Base-by-base conservation (phyloP, 2,888 invertebrate genomes). In the Phrixothrix hirtus region DNA sequence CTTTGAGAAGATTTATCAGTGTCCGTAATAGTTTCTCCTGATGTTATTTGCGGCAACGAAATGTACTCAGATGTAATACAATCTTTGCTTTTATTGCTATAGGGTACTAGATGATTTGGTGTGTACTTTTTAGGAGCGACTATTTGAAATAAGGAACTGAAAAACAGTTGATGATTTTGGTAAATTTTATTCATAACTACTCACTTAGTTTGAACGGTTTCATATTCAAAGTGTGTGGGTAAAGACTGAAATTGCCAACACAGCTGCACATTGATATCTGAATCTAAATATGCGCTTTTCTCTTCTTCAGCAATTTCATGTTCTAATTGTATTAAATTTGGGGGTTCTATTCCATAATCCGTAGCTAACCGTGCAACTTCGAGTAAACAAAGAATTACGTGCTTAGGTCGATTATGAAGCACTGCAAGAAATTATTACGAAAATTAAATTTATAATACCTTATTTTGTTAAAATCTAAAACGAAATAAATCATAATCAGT, bases 271-370 rank as follows among this genome's bases (percentile, higher is more conserved):
- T 82, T 75, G 73, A 85, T 79, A 72, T 83, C 84, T 41, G 85
- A 83, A 71, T 85, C 85, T 9, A 81, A 79, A 7, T 83, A 83
- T 67, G 84, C 81, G 15, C 60, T 64, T 16, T 84, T 79, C 72
- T 89, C 88, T 71, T 90, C 88, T 59, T 85, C 79, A n/a, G 89
- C 92, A 50, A 93, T 91, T 78, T 92, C 92, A 67, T 86, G 86
- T 77, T 92, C 92, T 63, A 92, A 79, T 71, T 88, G 87, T 49
- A 94, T 89, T 51, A 93, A 79, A 15, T 83, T 83, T 0, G 92
- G 92, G 1, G 92, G 91, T 73, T 92, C 92, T 60, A 93, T 78
- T 31, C 86, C 86, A 75, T 82, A 89, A 68, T 83, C 82, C 34
- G 87, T 85, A 2, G 91, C 92, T 47, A 92, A 78, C 49, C 93